A percentile compares a stretch with the other conserved stretches of the same genome.
These are phyloP conservation scores for Zaprionus capensis DNA, from an alignment of 1,140 invertebrate species.

Conservation along the genomic window DNA sequence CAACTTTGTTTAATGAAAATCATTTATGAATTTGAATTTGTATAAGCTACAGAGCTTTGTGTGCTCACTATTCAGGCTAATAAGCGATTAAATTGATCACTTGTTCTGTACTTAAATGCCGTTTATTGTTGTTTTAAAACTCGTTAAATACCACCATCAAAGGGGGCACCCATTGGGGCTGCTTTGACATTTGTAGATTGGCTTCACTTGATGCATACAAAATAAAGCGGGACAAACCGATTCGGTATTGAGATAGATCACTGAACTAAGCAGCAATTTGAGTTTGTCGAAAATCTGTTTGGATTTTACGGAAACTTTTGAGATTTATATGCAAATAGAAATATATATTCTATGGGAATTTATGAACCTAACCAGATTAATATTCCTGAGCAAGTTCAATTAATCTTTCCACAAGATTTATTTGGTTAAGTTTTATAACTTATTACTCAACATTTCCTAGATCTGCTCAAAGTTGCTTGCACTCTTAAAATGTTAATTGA, in stretches of 20 bases:
- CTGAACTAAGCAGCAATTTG: slow-evolving; percentile 21
- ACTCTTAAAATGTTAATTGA: slow-evolving; percentile 1
- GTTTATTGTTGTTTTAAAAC: slow-evolving; percentile 37
- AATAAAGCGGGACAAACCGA: slow-evolving; percentile 30
- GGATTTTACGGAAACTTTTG: background rate
- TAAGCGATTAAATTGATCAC: slow-evolving; percentile 62
- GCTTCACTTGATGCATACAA: slow-evolving; percentile 51
- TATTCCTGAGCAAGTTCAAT: background rate
- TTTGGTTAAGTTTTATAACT: background rate
- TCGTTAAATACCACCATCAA: slow-evolving; percentile 1
- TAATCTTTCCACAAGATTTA: too few species aligned
- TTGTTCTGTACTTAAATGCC: slow-evolving; percentile 17
- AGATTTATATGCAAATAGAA: background rate
- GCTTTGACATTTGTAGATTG: slow-evolving; percentile 47
- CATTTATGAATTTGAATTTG: slow-evolving; percentile 16
- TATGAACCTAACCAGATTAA: background rate
- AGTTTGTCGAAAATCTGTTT: background rate
- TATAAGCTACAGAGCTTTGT: background rate
- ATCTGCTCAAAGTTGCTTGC: background rate
- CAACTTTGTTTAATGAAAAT: slow-evolving; percentile 39
- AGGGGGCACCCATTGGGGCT: slow-evolving; percentile 23
- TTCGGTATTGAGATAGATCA: slow-evolving; percentile 43
- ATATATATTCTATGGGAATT: background rate
- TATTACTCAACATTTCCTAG: background rate
- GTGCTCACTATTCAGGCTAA: slow-evolving; percentile 32